A percentile compares a stretch with the other conserved stretches of the same genome.
Evolutionary conservation across 23 tunicate genomes (phyloP).

Genomic region (Clavelina lepadiformis): DNA sequence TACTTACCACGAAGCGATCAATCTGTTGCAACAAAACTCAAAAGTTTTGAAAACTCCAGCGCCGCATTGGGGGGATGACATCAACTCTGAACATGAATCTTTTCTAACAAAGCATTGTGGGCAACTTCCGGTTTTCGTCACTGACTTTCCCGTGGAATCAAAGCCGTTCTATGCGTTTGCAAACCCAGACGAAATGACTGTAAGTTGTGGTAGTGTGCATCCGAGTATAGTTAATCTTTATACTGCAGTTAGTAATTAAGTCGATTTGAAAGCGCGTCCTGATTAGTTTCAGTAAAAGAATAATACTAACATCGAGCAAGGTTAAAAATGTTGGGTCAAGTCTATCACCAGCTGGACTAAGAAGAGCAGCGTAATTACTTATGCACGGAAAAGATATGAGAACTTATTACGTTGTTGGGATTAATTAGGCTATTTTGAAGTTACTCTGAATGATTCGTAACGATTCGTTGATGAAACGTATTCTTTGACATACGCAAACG

Average conservation of each 20-base stretch:
- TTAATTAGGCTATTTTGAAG: too few relatives aligned
- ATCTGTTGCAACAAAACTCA: conserved; percentile 24
- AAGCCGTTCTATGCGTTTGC: conserved; percentile 72
- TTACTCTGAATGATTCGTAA: too few relatives aligned
- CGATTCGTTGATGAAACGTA: too few relatives aligned
- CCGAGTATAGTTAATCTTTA: background rate
- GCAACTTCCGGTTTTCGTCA: conserved; percentile 52
- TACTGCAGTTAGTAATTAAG: background rate
- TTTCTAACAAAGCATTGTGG: conserved; percentile 31
- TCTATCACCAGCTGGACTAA: too few relatives aligned
- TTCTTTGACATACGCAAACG: too few relatives aligned
- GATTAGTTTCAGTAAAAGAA: too few relatives aligned
- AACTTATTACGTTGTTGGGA: too few relatives aligned
- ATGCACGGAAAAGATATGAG: too few relatives aligned
- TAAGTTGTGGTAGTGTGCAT: conserved; percentile 8
- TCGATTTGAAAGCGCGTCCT: too few relatives aligned
- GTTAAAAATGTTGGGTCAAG: too few relatives aligned
- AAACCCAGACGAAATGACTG: conserved; percentile 57
- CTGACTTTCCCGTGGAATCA: conserved; percentile 38
- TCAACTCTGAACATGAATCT: conserved; percentile 71
- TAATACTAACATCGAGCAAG: too few relatives aligned
- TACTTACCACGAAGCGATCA: conserved; percentile 42
- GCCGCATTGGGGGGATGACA: conserved; percentile 74
- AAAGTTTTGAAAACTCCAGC: conserved; percentile 8
- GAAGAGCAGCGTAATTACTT: too few relatives aligned